Percentiles rank a stretch among this genome's conserved stretches.
Evolutionary conservation across 2,113 vertebrate genomes (phyloP).

Genomic region (Cariama cristata): DNA sequence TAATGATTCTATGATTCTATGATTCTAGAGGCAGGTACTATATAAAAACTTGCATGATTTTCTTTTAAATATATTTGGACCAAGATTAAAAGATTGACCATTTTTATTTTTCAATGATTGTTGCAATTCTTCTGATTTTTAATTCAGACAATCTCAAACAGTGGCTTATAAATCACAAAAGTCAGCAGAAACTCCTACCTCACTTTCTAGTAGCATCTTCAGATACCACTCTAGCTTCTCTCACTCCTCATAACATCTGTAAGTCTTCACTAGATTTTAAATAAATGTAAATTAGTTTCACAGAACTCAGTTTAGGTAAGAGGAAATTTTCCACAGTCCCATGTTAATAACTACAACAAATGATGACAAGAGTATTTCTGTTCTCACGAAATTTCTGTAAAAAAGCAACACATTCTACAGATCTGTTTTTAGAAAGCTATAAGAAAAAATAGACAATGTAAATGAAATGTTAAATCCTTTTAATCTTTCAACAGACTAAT

Average conservation of each 20-base stretch:
- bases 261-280: not conserved
- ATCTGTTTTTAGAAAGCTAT: not conserved
- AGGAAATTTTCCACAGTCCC: not conserved
- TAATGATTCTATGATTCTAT: too few relatives aligned
- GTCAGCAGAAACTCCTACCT: not conserved
- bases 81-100: not conserved
- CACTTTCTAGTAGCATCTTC: not conserved
- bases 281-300: conserved; percentile 10
- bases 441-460: not conserved
- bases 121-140: not conserved
- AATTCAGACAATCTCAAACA: not conserved
- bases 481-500: conserved; percentile 38
- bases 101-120: not conserved
- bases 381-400: not conserved
- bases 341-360: conserved; percentile 23
- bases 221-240: not conserved
- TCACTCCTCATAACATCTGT: not conserved
- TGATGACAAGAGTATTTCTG: not conserved
- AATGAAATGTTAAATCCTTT: conserved; percentile 39
- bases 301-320: not conserved
- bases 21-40: not conserved
- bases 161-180: not conserved
- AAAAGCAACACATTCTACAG: not conserved
- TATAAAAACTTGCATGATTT: not conserved
- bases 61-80: not conserved